Percentiles rank a stretch among this genome's conserved stretches.
Conservation (phyloP, 1,140 invertebrate species). For the Latrodectus geometricus region DNA sequence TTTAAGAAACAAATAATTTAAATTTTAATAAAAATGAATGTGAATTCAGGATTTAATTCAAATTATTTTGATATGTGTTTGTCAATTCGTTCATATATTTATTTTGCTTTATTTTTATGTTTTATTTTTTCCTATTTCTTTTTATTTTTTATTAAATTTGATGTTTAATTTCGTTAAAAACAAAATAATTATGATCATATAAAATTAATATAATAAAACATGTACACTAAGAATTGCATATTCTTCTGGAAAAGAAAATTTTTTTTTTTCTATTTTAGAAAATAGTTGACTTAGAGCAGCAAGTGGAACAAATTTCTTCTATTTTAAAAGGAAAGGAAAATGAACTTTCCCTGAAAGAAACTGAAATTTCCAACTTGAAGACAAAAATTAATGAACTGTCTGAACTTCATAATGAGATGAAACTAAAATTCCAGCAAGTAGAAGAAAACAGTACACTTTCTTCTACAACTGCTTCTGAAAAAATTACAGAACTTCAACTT, state of each 20-base stretch:
- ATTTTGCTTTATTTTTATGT: too few species aligned
- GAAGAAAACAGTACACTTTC: not conserved
- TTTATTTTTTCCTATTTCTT: too few species aligned
- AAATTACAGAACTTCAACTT: constrained; percentile 4
- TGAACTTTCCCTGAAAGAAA: not conserved
- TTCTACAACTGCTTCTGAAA: constrained; percentile 12
- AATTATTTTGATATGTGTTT: too few species aligned
- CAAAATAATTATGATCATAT: not conserved
- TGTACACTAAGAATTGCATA: not conserved
- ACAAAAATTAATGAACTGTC: not conserved
- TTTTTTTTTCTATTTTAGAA: constrained; percentile 35
- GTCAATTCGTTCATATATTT: too few species aligned
- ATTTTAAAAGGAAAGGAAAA: constrained; percentile 32
- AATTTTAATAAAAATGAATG: too few species aligned
- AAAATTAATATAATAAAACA: not conserved
- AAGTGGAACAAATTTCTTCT: constrained; percentile 20
- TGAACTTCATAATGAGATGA: not conserved
- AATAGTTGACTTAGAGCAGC: constrained; percentile 34
- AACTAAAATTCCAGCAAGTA: not conserved
- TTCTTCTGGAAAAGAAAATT: not conserved
- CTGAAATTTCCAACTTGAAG: constrained; percentile 8
- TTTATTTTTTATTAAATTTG: too few species aligned
- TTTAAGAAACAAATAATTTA: too few species aligned
- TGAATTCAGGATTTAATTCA: too few species aligned
- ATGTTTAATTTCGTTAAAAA: not conserved